Evolutionary conservation across 1,140 invertebrate species (phyloP).

Genomic region (Medauroidea extradentata): DNA sequence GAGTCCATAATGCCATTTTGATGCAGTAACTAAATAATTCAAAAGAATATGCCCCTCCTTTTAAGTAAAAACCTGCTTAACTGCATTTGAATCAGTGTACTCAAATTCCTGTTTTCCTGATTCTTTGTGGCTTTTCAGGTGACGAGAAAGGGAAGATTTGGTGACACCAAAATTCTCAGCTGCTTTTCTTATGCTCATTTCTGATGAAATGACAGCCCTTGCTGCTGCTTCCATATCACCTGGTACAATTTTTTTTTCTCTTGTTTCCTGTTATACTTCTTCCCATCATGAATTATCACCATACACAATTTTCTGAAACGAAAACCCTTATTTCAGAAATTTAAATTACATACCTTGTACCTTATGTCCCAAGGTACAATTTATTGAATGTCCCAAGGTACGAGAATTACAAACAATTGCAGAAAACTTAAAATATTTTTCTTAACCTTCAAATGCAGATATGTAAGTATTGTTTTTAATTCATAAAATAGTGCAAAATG

Average conservation of each 20-base stretch:
- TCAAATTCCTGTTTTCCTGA: not conserved
- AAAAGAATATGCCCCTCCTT: slow-evolving; percentile 11
- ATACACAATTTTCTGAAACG: too few species aligned
- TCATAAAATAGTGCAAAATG: not conserved
- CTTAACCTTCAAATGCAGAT: not conserved
- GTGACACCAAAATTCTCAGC: not conserved
- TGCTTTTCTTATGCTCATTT: not conserved
- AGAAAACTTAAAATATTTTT: not conserved
- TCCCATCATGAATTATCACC: not conserved
- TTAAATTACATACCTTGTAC: not conserved
- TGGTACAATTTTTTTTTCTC: not conserved
- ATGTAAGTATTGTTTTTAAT: not conserved
- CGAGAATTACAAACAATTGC: not conserved
- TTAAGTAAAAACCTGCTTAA: slow-evolving; percentile 13
- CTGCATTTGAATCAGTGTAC: not conserved
- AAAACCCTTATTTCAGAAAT: too few species aligned
- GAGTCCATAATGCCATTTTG: slow-evolving; percentile 38
- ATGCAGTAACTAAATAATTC: slow-evolving; percentile 28
- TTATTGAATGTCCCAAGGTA: not conserved
- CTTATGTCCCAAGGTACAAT: slow-evolving; percentile 5
- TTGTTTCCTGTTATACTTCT: not conserved
- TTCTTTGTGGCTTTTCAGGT: not conserved
- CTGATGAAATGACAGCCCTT: not conserved
- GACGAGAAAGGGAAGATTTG: slow-evolving; percentile 1
- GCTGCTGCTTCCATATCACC: not conserved